Evolutionary conservation across 2,113 vertebrate genomes (phyloP), one percentile per base, ranked within the genome.

Genomic region (Hypanus sabinus): DNA sequence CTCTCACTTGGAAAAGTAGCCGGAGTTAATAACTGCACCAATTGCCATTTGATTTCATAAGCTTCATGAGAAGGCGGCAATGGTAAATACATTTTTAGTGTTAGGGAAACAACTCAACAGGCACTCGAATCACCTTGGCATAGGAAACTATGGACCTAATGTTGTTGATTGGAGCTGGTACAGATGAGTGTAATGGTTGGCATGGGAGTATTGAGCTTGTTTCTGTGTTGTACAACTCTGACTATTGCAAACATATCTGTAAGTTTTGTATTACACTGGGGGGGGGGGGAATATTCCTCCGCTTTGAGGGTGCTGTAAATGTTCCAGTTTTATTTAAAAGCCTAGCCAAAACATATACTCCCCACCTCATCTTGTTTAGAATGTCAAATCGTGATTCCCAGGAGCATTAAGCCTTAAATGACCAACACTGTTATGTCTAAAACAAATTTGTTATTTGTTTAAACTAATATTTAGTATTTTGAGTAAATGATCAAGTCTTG

Each of bases 391-490:
- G 27, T 70, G 27, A 30, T 55, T 93, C 91, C 70, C 33, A 75
- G 11, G 38, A 22, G 36, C 24, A 55, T 18, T 93, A 75, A 55
- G 38, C 91, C 36, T 46, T 22, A 65, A 70, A 33, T 93, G 91
- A 38, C 36, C 68, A 73, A 70, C 38, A 73, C 1, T 24, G 70
- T 93, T 93, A 70, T 75, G 68, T 38, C 91, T 75, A 73, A 90
- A 68, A 65, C 85, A 87, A 91, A 90, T 68, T 0, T 90, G 12
- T 73, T 71, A 73, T 93, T 73, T 71, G 65, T 70, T 88, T 18
- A 65, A 90, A 87, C 60, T 36, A 60, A 60, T 60, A 30, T 60
- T 85, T 85, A 90, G 60, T 33, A 90, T 90, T 90, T 90, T 90
- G 11, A 30, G 20, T 88, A 90, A 65, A 90, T 68, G 30, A 65